Evolutionary conservation across 2,113 vertebrate genomes (phyloP).

Genomic region (Pitta sordida): DNA sequence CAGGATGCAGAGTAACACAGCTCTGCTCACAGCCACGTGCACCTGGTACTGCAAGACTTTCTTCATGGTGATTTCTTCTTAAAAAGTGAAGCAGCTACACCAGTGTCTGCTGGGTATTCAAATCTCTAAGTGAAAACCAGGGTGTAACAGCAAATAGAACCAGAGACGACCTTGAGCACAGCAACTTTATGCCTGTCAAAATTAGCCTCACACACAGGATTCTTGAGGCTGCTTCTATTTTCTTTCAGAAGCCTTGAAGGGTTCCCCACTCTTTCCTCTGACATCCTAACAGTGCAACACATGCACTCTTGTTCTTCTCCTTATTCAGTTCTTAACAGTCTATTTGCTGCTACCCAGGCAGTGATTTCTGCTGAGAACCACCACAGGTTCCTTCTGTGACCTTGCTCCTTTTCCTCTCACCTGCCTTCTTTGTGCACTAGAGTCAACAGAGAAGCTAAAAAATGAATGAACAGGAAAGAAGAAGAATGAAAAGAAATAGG

Average conservation of each 20-base stretch:
- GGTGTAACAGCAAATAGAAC: neutral
- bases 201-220: neutral
- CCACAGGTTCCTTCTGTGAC: neutral
- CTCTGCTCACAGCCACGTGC: fast-evolving
- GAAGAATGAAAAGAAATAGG: neutral
- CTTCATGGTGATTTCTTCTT: too few relatives aligned
- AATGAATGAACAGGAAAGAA: neutral
- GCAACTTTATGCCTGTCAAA: neutral
- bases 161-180: neutral
- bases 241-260: neutral
- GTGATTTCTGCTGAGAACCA: neutral
- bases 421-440: neutral
- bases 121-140: neutral
- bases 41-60: neutral
- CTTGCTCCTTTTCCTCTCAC: neutral
- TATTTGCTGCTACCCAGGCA: neutral
- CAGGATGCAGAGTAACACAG: neutral
- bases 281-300: neutral
- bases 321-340: neutral
- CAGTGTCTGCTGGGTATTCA: neutral
- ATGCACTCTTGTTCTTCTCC: neutral
- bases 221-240: neutral
- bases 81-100: neutral
- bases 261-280: neutral
- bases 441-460: neutral